Base-by-base conservation (phyloP, 2,797 vertebrate genomes). In the Meda fulgida region DNA sequence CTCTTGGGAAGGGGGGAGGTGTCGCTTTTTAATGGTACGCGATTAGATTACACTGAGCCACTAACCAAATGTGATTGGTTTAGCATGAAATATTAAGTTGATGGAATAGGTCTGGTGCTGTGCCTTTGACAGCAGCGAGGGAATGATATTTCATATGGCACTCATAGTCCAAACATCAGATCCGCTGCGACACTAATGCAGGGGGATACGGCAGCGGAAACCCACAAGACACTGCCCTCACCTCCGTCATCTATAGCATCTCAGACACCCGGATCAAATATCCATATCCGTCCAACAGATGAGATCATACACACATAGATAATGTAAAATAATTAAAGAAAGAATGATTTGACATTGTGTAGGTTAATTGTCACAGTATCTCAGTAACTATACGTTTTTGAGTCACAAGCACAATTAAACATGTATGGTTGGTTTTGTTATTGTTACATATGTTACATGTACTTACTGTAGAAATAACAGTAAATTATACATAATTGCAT, bases 71-170 rank as follows among this genome's bases (percentile, higher is more conserved):
- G 87, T 91, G 93, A 95, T 94, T 94, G 93, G 92, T 94, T 95
- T 95, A 94, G 93, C 92, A 91, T 93, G 86, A 92, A 94, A 95
- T 95, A 96, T 96, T 93, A 94, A 94, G 94, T 94, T 94, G 91
- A 92, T 93, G 92, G 87, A 80, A 88, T 55, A 46, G 84, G 87
- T 87, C 81, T 85, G 81, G 81, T 80, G 76, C 83, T 72, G 78
- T 65, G 75, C 78, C 81, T 78, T 72, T 88, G 80, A 85, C 85
- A 85, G 80, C 58, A 89, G 88, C 85, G 86, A 86, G 72, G 89
- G 89, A 93, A 92, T 94, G 92, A 95, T 95, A 94, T 95, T 94
- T 94, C 93, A 94, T 93, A 93, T 93, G 90, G 93, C 89, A 91
- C 93, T 91, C 92, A 88, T 91, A 93, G 92, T 92, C 91, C 91